Conservation (phyloP, 1,140 invertebrate genomes). For the Hormaphis cornu region DNA sequence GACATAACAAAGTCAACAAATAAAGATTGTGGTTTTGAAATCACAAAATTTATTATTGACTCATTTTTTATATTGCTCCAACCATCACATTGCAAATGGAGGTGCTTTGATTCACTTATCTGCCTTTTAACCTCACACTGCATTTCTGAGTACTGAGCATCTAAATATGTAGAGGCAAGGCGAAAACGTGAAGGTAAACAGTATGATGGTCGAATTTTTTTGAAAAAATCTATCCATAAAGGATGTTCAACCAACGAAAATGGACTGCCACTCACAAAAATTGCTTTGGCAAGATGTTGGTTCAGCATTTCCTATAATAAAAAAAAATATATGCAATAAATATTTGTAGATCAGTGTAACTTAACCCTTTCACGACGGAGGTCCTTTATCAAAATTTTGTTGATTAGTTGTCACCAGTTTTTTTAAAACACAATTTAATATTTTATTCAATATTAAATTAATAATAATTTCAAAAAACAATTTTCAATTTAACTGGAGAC, state of each 20-base stretch:
- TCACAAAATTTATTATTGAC: not conserved
- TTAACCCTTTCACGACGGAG: too few species aligned
- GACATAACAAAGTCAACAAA: not conserved
- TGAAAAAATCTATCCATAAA: not conserved
- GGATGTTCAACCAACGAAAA: not conserved
- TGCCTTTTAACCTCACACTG: not conserved
- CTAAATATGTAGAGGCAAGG: not conserved
- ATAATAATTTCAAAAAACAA: too few species aligned
- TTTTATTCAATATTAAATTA: too few species aligned
- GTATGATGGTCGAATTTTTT: not conserved
- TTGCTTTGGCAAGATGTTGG: not conserved
- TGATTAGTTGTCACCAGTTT: too few species aligned
- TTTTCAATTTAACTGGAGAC: too few species aligned
- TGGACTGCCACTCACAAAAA: not conserved
- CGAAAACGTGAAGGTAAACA: not conserved
- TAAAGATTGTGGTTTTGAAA: not conserved
- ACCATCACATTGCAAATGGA: not conserved
- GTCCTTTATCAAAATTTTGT: too few species aligned
- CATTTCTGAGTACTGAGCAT: not conserved
- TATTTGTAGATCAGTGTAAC: too few species aligned
- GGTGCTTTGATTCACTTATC: not conserved
- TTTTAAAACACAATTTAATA: too few species aligned
- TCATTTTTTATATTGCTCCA: not conserved
- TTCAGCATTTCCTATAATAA: too few species aligned
- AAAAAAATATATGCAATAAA: too few species aligned